These are phyloP conservation scores for Naja naja DNA, from an alignment of 2,113 vertebrate genomes.

Conservation along the genomic window DNA sequence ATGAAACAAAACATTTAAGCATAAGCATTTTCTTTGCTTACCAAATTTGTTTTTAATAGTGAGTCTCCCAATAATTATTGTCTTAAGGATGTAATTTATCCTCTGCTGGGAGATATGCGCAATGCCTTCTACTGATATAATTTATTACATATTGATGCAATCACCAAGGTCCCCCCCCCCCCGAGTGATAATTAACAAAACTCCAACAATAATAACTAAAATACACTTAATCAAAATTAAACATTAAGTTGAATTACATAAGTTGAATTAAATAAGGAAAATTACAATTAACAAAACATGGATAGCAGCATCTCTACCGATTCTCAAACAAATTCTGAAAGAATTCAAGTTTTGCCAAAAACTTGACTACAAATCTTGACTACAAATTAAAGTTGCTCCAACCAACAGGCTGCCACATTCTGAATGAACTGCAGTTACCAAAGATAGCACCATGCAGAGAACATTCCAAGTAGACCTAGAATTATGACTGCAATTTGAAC, in stretches of 20 bases:
- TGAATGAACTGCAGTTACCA: neutral
- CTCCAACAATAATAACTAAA: neutral
- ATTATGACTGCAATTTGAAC: neutral
- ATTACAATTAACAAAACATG: neutral
- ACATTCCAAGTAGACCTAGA: neutral
- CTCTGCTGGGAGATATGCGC: neutral
- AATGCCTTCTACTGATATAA: neutral
- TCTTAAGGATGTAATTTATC: neutral
- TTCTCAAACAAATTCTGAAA: neutral
- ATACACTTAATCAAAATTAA: neutral
- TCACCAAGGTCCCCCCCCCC: neutral
- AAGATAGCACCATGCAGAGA: neutral
- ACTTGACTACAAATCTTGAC: no score
- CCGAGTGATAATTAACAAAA: neutral
- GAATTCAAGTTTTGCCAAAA: neutral
- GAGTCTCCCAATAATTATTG: neutral
- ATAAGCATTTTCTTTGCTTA: neutral
- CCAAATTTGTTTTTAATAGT: neutral
- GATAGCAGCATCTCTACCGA: neutral
- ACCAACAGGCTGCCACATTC: neutral
- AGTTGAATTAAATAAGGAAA: neutral
- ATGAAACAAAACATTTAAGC: slow-evolving; percentile 18
- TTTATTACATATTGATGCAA: neutral
- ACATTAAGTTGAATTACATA: neutral
- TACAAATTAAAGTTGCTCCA: neutral